Percentiles rank a stretch among this genome's conserved stretches.
Evolutionary conservation across 2,113 vertebrate genomes (phyloP).

Genomic region (Malurus elegans): DNA sequence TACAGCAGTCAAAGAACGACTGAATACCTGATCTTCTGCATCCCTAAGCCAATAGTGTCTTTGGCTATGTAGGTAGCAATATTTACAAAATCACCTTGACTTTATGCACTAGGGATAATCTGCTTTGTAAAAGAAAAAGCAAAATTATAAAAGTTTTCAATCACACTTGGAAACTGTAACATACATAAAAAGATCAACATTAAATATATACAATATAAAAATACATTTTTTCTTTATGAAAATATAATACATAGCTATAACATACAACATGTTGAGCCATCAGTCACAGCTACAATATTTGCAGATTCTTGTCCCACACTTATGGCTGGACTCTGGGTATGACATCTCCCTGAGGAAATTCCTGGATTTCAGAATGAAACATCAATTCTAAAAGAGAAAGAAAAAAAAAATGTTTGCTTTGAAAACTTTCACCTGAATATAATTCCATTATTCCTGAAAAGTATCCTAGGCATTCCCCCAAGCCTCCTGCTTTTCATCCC

Average conservation of each 20-base stretch:
- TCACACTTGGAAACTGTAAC: background rate
- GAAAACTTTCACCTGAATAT: background rate
- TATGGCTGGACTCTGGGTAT: conserved; percentile 75
- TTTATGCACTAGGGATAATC: background rate
- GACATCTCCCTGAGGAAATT: conserved; percentile 74
- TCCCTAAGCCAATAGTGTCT: background rate
- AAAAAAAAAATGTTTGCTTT: background rate
- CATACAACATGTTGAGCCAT: background rate
- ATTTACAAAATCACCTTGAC: background rate
- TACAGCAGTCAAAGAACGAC: background rate
- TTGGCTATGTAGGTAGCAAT: background rate
- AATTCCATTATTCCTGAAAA: background rate
- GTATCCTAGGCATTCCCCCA: background rate
- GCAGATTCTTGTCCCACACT: background rate
- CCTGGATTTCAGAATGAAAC: conserved; percentile 81
- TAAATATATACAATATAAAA: conserved; percentile 66
- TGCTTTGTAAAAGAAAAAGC: conserved; percentile 14
- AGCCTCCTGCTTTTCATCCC: background rate
- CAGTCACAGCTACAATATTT: background rate
- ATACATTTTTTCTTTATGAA: conserved; percentile 52
- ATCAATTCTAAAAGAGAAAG: conserved; percentile 76
- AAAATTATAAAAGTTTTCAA: conserved; percentile 16
- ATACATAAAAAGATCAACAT: conserved; percentile 30
- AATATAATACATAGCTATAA: conserved; percentile 26
- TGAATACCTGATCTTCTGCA: background rate